A percentile compares a stretch with the other conserved stretches of the same genome.
Evolutionary conservation across 2,888 invertebrate species (phyloP).

Genomic region (Periphyllus acericola): DNA sequence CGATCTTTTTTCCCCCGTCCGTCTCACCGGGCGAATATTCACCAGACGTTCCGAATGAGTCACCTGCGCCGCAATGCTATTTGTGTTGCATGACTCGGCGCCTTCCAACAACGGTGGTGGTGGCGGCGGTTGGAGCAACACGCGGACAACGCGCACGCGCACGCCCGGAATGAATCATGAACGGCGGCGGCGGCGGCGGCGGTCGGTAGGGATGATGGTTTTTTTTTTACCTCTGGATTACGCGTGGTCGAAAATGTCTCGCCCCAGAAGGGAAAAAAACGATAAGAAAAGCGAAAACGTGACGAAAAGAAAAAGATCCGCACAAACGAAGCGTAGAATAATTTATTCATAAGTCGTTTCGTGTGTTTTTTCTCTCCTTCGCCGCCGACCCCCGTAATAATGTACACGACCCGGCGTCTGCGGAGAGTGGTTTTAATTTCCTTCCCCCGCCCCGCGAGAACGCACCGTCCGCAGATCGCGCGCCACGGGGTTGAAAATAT

Average conservation of each 20-base stretch:
- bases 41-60: slow-evolving; percentile 19
- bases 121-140: neutral
- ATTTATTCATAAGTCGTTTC: neutral
- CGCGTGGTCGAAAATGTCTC: neutral
- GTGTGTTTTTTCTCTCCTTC: no score
- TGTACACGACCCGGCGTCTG: no score
- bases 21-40: neutral
- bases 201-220: no score
- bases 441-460: neutral
- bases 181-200: no score
- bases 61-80: slow-evolving; percentile 27
- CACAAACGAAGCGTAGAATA: neutral
- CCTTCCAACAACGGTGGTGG: neutral
- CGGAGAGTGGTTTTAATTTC: slow-evolving; percentile 24
- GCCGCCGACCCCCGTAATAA: no score
- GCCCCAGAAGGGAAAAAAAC: neutral
- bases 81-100: slow-evolving; percentile 47
- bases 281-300: neutral
- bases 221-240: neutral
- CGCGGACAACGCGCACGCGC: neutral
- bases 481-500: no score
- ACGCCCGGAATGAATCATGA: neutral
- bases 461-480: neutral
- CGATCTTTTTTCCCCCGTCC: neutral
- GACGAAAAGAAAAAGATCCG: no score